These are phyloP conservation scores for Thripadectes ignobilis DNA, from an alignment of 2,797 vertebrate species.

Conservation along the genomic window DNA sequence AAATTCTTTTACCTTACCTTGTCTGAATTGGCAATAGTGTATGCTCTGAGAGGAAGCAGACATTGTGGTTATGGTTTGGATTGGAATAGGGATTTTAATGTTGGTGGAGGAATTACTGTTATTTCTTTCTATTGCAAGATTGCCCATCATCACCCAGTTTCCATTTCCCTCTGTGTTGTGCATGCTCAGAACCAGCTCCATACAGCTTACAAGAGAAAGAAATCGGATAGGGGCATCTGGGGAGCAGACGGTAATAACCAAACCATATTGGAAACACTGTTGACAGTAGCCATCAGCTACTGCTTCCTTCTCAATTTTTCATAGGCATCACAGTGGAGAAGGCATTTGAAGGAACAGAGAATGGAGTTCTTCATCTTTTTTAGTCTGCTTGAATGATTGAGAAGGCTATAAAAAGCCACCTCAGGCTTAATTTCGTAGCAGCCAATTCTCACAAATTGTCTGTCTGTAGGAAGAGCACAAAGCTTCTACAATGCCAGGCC, in stretches of 20 bases:
- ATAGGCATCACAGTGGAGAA: neutral
- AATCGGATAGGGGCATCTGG: neutral
- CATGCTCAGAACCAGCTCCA: neutral
- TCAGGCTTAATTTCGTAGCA: neutral
- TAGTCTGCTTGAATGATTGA: conserved; percentile 18
- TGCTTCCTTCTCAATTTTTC: neutral
- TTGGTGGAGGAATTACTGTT: neutral
- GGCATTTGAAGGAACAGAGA: conserved; percentile 10
- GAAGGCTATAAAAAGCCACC: conserved; percentile 13
- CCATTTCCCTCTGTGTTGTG: neutral
- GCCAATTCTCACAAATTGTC: neutral
- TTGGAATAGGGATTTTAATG: neutral
- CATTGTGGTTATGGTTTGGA: neutral
- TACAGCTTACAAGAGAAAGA: neutral
- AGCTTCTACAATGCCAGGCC: neutral
- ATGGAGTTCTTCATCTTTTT: neutral
- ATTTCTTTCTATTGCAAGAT: neutral
- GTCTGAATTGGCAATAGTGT: neutral
- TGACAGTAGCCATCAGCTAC: neutral
- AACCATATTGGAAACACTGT: neutral
- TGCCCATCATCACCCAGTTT: neutral
- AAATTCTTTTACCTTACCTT: neutral
- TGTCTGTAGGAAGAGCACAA: neutral
- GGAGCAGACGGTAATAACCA: neutral
- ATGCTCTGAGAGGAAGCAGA: neutral